phyloP scores from a whole-genome alignment of 2,113 vertebrate species.

The Globicephala melas region DNA sequence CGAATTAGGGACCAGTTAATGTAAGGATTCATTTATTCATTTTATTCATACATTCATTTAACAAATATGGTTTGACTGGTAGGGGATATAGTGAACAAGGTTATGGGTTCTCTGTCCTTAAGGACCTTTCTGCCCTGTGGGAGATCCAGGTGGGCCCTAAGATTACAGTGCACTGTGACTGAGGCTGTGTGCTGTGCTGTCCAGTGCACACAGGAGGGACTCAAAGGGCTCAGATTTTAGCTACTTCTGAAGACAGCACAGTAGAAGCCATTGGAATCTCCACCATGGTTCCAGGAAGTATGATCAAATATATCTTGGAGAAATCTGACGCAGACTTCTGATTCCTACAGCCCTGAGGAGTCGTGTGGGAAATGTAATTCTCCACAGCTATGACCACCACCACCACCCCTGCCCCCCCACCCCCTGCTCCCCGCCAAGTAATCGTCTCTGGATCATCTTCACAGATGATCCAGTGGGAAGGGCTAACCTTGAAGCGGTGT shows the following conservation, averaged over 20 bases:
- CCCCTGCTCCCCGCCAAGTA: neutral
- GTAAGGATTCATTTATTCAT: neutral
- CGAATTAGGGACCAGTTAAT: neutral
- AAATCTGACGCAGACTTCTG: neutral
- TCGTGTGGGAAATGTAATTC: neutral
- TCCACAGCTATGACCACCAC: neutral
- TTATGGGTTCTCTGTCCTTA: neutral
- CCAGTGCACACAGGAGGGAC: too few relatives aligned
- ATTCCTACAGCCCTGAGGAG: neutral
- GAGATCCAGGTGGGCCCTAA: neutral
- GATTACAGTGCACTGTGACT: neutral
- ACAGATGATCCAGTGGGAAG: neutral
- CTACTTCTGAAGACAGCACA: neutral
- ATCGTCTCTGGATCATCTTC: neutral
- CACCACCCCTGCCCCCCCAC: too few relatives aligned
- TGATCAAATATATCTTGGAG: neutral
- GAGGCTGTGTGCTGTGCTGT: neutral
- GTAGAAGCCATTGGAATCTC: neutral
- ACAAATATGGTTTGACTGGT: neutral
- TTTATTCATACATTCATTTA: neutral
- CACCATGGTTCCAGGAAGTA: neutral
- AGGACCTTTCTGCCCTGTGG: neutral
- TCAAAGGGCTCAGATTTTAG: neutral
- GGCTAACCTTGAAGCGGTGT: neutral
- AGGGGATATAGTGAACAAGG: too few relatives aligned